Percentiles rank a stretch among this genome's conserved stretches.
These are phyloP conservation scores for Salmo trutta DNA, from an alignment of 2,797 vertebrate species.

Conservation along the genomic window DNA sequence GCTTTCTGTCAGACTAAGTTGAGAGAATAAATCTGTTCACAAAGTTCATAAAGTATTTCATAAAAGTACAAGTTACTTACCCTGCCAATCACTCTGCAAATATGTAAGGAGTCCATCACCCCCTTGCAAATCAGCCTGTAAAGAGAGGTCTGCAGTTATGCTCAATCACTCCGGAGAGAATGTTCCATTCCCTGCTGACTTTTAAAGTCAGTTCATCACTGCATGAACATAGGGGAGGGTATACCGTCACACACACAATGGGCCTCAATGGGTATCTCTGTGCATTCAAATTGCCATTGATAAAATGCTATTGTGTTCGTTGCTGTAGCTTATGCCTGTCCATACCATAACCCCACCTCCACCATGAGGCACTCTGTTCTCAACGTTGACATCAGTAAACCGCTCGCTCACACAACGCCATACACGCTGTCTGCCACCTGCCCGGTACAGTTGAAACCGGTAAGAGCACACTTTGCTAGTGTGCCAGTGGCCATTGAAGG, in stretches of 20 bases:
- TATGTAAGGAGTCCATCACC: not conserved
- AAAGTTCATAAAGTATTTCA: conserved; percentile 31
- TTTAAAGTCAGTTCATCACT: conserved; percentile 10
- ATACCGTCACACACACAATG: not conserved
- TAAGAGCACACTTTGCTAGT: too few relatives aligned
- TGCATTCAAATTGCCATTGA: too few relatives aligned
- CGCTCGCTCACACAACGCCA: too few relatives aligned
- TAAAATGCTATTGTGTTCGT: too few relatives aligned
- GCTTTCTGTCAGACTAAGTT: conserved; percentile 34
- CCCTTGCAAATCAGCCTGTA: conserved; percentile 43
- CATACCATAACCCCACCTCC: too few relatives aligned
- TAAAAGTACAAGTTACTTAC: not conserved
- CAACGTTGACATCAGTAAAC: too few relatives aligned
- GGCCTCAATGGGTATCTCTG: too few relatives aligned
- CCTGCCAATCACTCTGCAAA: not conserved
- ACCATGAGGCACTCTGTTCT: too few relatives aligned
- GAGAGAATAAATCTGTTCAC: conserved; percentile 10
- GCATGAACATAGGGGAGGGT: not conserved
- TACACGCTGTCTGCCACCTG: too few relatives aligned
- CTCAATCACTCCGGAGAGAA: conserved; percentile 44
- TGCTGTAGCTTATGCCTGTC: too few relatives aligned
- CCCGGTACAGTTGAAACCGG: too few relatives aligned
- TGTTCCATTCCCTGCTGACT: conserved; percentile 47
- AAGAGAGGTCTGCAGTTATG: conserved; percentile 25
- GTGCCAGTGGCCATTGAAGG: too few relatives aligned